Evolutionary conservation across 2,797 vertebrate genomes (phyloP), one percentile per base, ranked within the genome.

Genomic region (Huso huso): DNA sequence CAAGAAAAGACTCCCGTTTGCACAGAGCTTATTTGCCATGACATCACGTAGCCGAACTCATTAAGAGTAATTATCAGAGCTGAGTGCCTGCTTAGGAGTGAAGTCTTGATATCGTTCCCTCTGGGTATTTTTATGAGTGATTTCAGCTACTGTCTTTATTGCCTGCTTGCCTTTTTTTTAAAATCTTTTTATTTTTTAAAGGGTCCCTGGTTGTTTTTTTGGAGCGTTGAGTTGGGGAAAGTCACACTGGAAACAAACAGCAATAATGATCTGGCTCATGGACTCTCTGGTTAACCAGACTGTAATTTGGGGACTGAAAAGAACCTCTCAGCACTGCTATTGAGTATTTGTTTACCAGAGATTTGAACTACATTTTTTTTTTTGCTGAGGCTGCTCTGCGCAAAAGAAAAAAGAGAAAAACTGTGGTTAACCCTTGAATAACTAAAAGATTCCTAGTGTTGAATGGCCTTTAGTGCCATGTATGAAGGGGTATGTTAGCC

Each of bases 241-340:
- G 65, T 66, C n/a, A 15, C 58, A 59, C 6, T 66, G 65, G 65
- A 66, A 66, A 66, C 65, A 66, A 66, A 66, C 65, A 64, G 71
- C 75, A 83, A 82, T 84, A 88, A 88, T 86, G 89, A 88, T 80
- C 83, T 83, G 86, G 84, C 88, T 87, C 75, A 72, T 84, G 71
- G 86, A 84, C 68, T 58, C 79, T 82, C 76, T 86, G 90, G 91
- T 92, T 93, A 92, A 92, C 91, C 88, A 90, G 73, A 76, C 86
- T 91, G 83, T 93, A 92, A 93, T 94, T 93, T 93, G 84, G 89
- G 86, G 86, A 85, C 86, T 90, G 84, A 78, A 83, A 87, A 86
- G 86, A 89, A 86, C 86, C 81, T 92, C 87, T 89, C 84, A 85
- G 71, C 88, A 83, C 86, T 37, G 37, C 37, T 82, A 83, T 84